A percentile compares a stretch with the other conserved stretches of the same genome.
These are phyloP conservation scores for Stenichneumon culpator DNA, from an alignment of 2,888 invertebrate genomes.

Conservation along the genomic window DNA sequence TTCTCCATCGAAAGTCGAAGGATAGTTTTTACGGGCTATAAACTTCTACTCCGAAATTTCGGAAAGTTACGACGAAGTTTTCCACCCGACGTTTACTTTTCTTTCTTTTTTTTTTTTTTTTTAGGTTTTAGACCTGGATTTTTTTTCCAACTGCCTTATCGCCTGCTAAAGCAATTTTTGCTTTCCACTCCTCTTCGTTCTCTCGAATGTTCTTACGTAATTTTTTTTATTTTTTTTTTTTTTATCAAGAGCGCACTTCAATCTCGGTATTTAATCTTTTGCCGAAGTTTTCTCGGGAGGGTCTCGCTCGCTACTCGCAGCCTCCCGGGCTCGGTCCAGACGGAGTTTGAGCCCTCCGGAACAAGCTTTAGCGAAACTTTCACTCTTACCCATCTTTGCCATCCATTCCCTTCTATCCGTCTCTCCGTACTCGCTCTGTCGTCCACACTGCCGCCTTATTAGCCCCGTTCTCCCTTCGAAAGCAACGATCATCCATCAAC, in stretches of 20 bases:
- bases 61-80: background rate
- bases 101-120: background rate
- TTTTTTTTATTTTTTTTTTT: background rate
- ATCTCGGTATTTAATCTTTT: slow-evolving; percentile 38
- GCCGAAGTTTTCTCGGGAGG: slow-evolving; percentile 11
- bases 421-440: slow-evolving; percentile 16
- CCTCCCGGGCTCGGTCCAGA: slow-evolving; percentile 8
- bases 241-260: slow-evolving; percentile 3
- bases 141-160: background rate
- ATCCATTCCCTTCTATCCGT: background rate
- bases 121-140: background rate
- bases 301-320: background rate
- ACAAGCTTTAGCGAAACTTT: slow-evolving; percentile 41
- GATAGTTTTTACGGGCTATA: background rate
- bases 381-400: slow-evolving; percentile 2
- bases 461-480: background rate
- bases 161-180: background rate
- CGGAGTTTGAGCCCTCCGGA: slow-evolving; percentile 16
- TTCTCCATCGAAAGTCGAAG: background rate
- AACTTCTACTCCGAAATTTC: background rate
- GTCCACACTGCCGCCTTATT: slow-evolving; percentile 28
- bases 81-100: background rate
- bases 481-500: slow-evolving; percentile 47
- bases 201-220: background rate
- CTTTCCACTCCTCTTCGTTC: background rate